Evolutionary conservation across 1,140 invertebrate species (phyloP), one percentile per base, ranked within the genome.

Genomic region (Euglossa dilemma): DNA sequence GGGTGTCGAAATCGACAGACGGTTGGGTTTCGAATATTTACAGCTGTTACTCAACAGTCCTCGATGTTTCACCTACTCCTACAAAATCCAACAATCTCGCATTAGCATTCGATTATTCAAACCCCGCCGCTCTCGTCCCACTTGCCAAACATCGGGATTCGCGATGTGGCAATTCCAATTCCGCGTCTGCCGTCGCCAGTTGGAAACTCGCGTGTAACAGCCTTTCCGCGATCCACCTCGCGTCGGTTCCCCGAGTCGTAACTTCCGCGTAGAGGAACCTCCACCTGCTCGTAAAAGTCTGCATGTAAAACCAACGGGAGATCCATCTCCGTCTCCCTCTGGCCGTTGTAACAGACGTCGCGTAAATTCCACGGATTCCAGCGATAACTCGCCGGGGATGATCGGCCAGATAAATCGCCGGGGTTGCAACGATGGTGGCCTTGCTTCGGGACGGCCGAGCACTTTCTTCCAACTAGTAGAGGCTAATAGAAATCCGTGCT

Each of bases 401-500:
- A 70, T 66, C 43, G 63, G 3, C 8, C 61, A 67, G 77, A 84
- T 79, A 80, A 76, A 80, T 84, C 56, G 69, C 28, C 28, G 77
- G 64, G 69, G 70, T 52, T 20, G 9, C 36, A 23, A 64, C 56
- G 77, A 45, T 56, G 69, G 45, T 69, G 45, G 8, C n/a, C n/a
- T n/a, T 25, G 28, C 16, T 64, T 67, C 25, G 20, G 81, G 84
- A 87, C 80, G 63, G 57, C 45, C 25, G 50, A 23, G 47, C 56
- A 47, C 71, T 87, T 78, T 47, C 36, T 59, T 83, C 59, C 67
- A 16, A 74, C 69, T 76, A 54, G 43, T 36, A 36, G 43, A 16
- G 73, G 66, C 72, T 88, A 87, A 87, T 82, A 83, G 87, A 87
- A 85, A 85, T 83, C 72, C 79, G 25, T 57, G 80, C 79, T 76